Evolutionary conservation across 2,113 vertebrate species (phyloP).

Genomic region (Theristicus caerulescens): DNA sequence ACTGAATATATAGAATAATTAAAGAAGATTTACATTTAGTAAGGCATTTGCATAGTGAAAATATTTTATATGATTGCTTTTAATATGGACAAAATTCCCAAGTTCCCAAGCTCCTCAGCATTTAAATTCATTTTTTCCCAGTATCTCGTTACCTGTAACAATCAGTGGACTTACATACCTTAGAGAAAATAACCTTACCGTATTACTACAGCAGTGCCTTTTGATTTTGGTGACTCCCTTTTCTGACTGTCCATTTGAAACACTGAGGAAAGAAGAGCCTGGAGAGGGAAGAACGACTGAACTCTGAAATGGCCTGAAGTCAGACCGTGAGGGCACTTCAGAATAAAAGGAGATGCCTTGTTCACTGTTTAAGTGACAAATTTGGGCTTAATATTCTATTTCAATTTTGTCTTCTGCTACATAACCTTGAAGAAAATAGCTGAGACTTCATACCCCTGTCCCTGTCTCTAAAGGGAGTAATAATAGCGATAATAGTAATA

Average conservation of each 20-base stretch:
- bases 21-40: background rate
- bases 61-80: background rate
- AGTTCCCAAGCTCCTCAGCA: background rate
- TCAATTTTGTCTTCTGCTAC: background rate
- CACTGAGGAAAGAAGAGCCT: background rate
- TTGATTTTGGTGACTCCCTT: background rate
- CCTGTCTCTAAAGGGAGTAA: background rate
- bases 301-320: background rate
- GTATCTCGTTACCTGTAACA: background rate
- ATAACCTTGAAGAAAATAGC: background rate
- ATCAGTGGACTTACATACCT: background rate
- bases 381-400: background rate
- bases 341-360: background rate
- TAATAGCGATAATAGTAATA: background rate
- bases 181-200: background rate
- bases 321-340: background rate
- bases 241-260: background rate
- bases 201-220: background rate
- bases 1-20: background rate
- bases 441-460: background rate
- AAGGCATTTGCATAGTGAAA: background rate
- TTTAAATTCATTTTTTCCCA: background rate
- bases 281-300: background rate
- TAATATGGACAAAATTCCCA: background rate
- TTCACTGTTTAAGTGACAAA: background rate